These are phyloP conservation scores for Anhinga anhinga DNA, from an alignment of 2,113 vertebrate species.

Conservation along the genomic window DNA sequence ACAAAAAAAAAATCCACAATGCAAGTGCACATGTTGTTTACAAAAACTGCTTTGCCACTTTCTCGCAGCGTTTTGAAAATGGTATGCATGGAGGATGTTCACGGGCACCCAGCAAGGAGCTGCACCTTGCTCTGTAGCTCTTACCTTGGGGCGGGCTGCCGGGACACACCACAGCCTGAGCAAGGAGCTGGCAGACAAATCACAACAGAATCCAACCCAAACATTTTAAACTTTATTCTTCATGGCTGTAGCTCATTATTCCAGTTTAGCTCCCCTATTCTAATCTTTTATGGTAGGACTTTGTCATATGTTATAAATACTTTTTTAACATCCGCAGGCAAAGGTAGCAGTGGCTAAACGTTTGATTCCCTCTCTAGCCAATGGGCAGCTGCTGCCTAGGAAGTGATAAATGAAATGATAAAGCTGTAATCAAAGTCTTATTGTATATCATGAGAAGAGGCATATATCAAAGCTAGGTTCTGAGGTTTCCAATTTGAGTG, in stretches of 20 bases:
- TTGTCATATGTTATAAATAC: neutral
- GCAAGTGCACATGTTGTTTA: neutral
- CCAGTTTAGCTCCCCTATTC: neutral
- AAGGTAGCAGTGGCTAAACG: neutral
- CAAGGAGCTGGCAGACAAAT: neutral
- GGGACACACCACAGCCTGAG: neutral
- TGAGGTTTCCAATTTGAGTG: neutral
- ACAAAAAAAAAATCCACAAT: neutral
- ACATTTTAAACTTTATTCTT: neutral
- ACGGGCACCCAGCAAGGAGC: neutral
- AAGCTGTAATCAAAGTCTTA: neutral
- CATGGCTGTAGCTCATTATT: neutral
- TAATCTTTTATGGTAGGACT: neutral
- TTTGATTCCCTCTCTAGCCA: neutral
- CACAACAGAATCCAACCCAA: neutral
- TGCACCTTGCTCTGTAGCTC: neutral
- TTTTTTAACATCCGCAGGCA: neutral
- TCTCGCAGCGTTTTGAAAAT: neutral
- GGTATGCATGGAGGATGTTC: neutral
- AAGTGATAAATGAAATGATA: slow-evolving; percentile 4
- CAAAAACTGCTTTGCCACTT: neutral
- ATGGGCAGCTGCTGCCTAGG: neutral
- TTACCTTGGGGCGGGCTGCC: neutral
- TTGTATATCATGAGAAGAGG: neutral
- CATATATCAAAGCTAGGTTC: neutral